Conservation (phyloP, 2,888 invertebrate genomes). For the Catocala nupta region DNA sequence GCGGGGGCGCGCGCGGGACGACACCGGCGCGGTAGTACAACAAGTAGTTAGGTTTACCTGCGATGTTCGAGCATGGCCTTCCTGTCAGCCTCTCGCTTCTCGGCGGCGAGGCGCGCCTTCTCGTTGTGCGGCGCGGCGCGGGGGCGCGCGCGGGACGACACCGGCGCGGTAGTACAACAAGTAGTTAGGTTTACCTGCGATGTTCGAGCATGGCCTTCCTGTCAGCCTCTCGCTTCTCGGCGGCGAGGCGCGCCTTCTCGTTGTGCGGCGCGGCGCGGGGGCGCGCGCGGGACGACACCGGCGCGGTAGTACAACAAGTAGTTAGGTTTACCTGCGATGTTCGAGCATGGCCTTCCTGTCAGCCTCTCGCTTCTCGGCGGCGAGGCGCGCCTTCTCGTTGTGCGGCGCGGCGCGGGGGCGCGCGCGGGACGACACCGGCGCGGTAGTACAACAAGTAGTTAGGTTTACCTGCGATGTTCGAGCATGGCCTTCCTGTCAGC, state of each 20-base stretch:
- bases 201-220: slow-evolving; percentile 93
- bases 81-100: slow-evolving; percentile 91
- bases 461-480: slow-evolving; percentile 89
- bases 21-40: slow-evolving; percentile 3
- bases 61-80: slow-evolving; percentile 93
- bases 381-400: slow-evolving; percentile 80
- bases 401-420: slow-evolving; percentile 56
- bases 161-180: no score
- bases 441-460: no score
- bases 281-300: slow-evolving; percentile 40
- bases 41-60: slow-evolving; percentile 78
- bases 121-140: slow-evolving; percentile 70
- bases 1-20: slow-evolving; percentile 50
- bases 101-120: slow-evolving; percentile 80
- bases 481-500: slow-evolving; percentile 93
- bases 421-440: slow-evolving; percentile 36
- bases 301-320: no score
- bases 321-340: slow-evolving; percentile 88
- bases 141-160: slow-evolving; percentile 41
- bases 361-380: slow-evolving; percentile 89
- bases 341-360: slow-evolving; percentile 94
- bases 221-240: slow-evolving; percentile 90
- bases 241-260: slow-evolving; percentile 81
- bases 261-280: slow-evolving; percentile 64
- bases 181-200: slow-evolving; percentile 85